phyloP scores from a whole-genome alignment of 2,797 vertebrate genomes.

The Pelodytes ibericus region DNA sequence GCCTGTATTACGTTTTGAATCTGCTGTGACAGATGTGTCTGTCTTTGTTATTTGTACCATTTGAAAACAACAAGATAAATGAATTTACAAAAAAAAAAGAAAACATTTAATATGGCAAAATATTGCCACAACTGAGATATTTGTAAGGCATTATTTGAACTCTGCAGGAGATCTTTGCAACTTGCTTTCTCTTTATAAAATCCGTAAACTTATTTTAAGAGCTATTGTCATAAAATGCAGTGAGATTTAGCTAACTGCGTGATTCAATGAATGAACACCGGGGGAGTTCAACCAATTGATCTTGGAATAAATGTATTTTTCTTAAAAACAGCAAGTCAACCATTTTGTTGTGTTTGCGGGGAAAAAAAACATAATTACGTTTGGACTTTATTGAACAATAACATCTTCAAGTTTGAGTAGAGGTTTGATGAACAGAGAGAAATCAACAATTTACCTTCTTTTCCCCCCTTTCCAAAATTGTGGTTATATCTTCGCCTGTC shows the following conservation, averaged over 20 bases:
- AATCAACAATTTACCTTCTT: slow-evolving; percentile 76
- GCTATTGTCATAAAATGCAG: background rate
- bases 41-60: no score
- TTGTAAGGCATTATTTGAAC: no score
- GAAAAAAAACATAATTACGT: background rate
- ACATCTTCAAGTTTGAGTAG: background rate
- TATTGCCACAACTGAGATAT: no score
- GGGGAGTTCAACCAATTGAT: background rate
- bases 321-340: background rate
- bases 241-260: background rate
- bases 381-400: background rate
- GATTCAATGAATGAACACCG: background rate
- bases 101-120: no score
- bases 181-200: background rate
- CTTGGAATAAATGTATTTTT: background rate
- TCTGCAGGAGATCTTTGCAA: no score
- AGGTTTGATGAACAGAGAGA: background rate
- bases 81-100: no score
- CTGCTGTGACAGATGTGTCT: no score
- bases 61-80: no score
- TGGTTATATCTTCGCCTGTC: slow-evolving; percentile 83
- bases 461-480: slow-evolving; percentile 84
- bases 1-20: no score
- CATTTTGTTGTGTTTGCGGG: background rate
- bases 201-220: background rate